Percentiles rank a stretch among this genome's conserved stretches.
phyloP scores from a whole-genome alignment of 2,888 invertebrate genomes.

The Phasia obesa region DNA sequence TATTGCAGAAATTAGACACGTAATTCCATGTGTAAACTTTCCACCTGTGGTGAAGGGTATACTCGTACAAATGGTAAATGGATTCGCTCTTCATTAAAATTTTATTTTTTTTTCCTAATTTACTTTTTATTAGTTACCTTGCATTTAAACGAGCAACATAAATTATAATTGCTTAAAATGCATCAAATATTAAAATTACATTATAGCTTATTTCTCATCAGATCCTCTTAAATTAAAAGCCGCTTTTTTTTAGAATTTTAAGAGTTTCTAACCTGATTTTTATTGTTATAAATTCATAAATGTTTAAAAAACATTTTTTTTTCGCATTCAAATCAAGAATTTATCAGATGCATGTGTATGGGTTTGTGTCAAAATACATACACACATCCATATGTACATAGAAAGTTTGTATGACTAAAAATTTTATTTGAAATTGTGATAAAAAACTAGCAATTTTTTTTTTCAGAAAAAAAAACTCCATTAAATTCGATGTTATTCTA shows the following conservation, averaged over 20 bases:
- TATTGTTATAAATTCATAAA: slow-evolving; percentile 25
- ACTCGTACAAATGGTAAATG: no score
- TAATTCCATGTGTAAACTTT: no score
- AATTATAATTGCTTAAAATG: no score
- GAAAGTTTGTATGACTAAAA: background rate
- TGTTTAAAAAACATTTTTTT: background rate
- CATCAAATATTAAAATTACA: no score
- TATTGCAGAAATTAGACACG: no score
- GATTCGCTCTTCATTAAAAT: no score
- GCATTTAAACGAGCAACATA: no score
- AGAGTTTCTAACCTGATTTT: slow-evolving; percentile 1
- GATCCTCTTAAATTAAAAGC: background rate
- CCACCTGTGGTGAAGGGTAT: no score
- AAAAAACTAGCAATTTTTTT: slow-evolving; percentile 8
- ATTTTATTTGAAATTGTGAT: slow-evolving; percentile 37
- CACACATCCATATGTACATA: background rate
- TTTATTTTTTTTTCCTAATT: background rate
- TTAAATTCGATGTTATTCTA: slow-evolving; percentile 37
- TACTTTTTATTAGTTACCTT: no score
- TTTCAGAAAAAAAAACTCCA: background rate
- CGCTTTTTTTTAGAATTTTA: slow-evolving; percentile 9
- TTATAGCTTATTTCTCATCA: background rate
- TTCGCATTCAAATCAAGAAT: slow-evolving; percentile 18
- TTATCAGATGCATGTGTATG: background rate
- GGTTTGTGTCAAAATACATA: background rate